Base-by-base conservation (phyloP, 2,797 vertebrate genomes). In the Hyperoplus lanceolatus region DNA sequence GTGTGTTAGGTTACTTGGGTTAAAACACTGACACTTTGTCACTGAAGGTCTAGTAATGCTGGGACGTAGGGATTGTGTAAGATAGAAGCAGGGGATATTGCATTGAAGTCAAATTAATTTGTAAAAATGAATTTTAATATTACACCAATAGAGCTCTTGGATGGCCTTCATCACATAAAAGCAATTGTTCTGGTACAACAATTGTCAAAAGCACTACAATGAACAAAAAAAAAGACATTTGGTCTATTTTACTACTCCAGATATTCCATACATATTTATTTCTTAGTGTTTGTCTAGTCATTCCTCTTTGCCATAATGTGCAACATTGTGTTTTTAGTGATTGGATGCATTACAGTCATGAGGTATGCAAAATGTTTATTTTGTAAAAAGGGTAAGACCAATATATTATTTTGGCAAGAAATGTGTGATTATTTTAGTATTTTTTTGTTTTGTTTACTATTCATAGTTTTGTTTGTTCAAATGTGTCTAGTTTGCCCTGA, bases 21-120 rank as follows among this genome's bases (percentile, higher is more conserved):
- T 77, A 81, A 83, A 90, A 72, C 79, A 76, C 50, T 65, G 62
- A 69, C 72, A 85, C 68, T 81, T 70, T 87, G 83, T 87, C 79
- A 68, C 62, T 64, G 21, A 21, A 77, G 38, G 66, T 66, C 46
- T 29, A 13, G 48, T 10, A 38, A 3, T 5, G 29, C 42, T 60
- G 42, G 65, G 56, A 43, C 39, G 4, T n/a, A 68, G 53, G 42
- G 21, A 9, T 36, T 59, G 13, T 43, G 8, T 15, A 14, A 18
- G n/a, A 42, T 39, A 29, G 15, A 45, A n/a, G 12, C 29, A 71
- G 60, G 15, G 1, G 13, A 50, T 43, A 6, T 64, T 29, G 21
- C 36, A 46, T 56, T 45, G 3, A 62, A 58, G 38, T 36, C 6
- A 50, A 50, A 61, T 2, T 8, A 65, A 36, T 9, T 36, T n/a